phyloP scores from a whole-genome alignment of 2,797 vertebrate genomes.

The Sebastes cheni region DNA sequence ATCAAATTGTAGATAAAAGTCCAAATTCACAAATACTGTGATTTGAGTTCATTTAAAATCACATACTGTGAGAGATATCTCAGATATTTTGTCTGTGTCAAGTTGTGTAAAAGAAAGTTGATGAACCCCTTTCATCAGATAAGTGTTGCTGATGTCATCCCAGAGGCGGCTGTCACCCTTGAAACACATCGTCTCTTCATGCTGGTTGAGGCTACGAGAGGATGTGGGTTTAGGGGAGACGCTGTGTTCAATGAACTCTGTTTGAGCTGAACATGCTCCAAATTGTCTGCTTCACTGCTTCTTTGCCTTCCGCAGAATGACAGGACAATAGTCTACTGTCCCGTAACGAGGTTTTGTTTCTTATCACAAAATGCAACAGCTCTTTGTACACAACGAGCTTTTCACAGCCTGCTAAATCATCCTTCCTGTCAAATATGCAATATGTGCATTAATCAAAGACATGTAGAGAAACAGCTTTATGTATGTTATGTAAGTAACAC shows the following conservation, averaged over 20 bases:
- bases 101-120: background rate
- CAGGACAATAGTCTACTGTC: conserved; percentile 41
- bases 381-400: conserved; percentile 13
- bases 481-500: background rate
- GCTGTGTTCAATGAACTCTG: conserved; percentile 6
- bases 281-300: conserved; percentile 35
- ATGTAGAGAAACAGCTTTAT: background rate
- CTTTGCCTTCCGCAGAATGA: conserved; percentile 38
- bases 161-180: background rate
- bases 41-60: background rate
- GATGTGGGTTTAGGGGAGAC: conserved; percentile 1
- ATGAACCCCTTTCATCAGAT: background rate
- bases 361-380: conserved; percentile 17
- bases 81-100: background rate
- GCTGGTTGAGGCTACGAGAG: background rate
- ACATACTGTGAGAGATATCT: background rate
- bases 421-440: background rate
- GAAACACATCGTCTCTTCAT: conserved; percentile 9
- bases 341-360: background rate
- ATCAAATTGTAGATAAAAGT: background rate
- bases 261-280: conserved; percentile 26
- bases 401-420: background rate
- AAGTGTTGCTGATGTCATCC: background rate
- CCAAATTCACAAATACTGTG: background rate
- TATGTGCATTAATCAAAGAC: background rate